These are phyloP conservation scores for Pseudomyrmex dendroicus DNA, from an alignment of 1,140 invertebrate genomes.

Conservation along the genomic window DNA sequence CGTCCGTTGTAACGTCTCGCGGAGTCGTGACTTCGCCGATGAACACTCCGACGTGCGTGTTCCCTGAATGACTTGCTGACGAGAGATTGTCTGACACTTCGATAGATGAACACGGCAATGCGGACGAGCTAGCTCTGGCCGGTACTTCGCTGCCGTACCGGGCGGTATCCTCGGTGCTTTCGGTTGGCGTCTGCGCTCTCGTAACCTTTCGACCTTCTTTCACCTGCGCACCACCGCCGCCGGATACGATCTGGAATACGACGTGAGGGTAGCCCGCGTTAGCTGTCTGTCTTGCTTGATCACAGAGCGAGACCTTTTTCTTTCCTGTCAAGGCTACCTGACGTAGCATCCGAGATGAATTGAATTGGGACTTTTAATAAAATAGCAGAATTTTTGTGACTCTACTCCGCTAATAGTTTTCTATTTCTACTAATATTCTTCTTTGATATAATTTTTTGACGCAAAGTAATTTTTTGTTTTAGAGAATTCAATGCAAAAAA, in stretches of 20 bases:
- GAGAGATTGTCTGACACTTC: constrained; percentile 6
- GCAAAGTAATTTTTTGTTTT: no score
- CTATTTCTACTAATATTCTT: no score
- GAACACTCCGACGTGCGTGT: not conserved
- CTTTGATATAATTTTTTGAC: no score
- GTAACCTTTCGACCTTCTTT: constrained; percentile 68
- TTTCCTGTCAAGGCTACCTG: constrained; percentile 31
- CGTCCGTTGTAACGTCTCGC: not conserved
- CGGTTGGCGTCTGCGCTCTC: constrained; percentile 78
- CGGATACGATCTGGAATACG: constrained; percentile 46
- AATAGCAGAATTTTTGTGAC: no score
- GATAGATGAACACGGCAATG: constrained; percentile 72
- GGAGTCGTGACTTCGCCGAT: not conserved
- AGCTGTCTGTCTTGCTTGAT: constrained; percentile 14
- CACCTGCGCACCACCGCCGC: constrained; percentile 63
- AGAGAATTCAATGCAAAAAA: no score
- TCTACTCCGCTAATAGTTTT: no score
- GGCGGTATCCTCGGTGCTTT: constrained; percentile 77
- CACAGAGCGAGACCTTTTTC: not conserved
- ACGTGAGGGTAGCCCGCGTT: constrained; percentile 42
- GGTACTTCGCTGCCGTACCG: constrained; percentile 79
- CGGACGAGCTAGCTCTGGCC: constrained; percentile 84
- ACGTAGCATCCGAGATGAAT: constrained; percentile 48
- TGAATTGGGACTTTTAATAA: constrained; percentile 31
- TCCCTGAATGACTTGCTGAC: not conserved